A percentile compares a stretch with the other conserved stretches of the same genome.
Evolutionary conservation across 2,113 vertebrate genomes (phyloP).

Genomic region (Phylloscopus trochilus): DNA sequence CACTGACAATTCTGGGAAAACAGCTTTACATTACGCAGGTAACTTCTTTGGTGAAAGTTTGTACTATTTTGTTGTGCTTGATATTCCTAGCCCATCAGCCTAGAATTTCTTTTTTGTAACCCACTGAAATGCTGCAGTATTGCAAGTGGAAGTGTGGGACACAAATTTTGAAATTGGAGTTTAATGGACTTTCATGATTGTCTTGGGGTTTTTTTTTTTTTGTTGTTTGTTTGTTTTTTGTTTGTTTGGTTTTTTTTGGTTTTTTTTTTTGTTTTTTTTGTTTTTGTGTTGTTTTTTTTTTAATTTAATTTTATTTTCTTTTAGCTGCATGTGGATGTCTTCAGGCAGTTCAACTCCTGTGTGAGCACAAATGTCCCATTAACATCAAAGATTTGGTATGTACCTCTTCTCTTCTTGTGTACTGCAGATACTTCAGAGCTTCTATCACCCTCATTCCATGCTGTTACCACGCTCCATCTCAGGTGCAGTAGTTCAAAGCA

Average conservation of each 20-base stretch:
- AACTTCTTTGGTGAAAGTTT: neutral
- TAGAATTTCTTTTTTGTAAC: neutral
- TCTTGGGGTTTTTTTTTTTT: neutral
- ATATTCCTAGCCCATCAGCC: neutral
- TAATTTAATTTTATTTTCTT: neutral
- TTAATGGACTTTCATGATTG: neutral
- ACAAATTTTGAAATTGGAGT: neutral
- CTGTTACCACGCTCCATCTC: neutral
- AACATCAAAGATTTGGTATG: constrained; percentile 89
- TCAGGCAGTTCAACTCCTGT: constrained; percentile 83
- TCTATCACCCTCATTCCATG: neutral
- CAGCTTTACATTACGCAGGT: constrained; percentile 94
- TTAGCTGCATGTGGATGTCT: constrained; percentile 83
- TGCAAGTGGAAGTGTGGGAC: neutral
- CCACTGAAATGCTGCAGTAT: neutral
- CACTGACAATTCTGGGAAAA: constrained; percentile 83
- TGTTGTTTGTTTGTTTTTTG: too few species aligned
- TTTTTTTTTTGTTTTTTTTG: too few species aligned
- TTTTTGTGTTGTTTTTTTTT: neutral
- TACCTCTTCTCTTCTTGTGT: neutral
- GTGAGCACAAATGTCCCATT: constrained; percentile 85
- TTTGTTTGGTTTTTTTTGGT: too few species aligned
- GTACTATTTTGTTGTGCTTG: neutral
- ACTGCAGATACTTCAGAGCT: neutral
- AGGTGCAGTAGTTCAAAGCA: neutral